phyloP scores from a whole-genome alignment of 1,140 invertebrate species.

The Eueides isabella region DNA sequence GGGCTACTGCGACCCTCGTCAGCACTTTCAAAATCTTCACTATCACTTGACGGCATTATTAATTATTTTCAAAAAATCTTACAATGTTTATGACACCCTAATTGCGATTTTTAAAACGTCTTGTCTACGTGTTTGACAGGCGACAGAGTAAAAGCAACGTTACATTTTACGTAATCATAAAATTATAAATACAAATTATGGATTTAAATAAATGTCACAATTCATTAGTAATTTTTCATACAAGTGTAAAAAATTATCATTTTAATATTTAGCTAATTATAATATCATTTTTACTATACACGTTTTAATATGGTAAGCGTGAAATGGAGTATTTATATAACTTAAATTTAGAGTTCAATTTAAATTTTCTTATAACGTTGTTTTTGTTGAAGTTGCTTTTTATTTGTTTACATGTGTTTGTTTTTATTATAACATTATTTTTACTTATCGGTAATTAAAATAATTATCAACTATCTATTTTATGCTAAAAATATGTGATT shows the following conservation, averaged over 20 bases:
- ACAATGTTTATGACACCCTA: slow-evolving; percentile 1
- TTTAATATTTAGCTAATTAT: too few relatives aligned
- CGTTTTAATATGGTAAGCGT: not conserved
- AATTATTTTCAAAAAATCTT: slow-evolving; percentile 6
- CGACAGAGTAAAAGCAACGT: not conserved
- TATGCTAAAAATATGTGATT: too few relatives aligned
- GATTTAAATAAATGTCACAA: too few relatives aligned
- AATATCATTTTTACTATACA: not conserved
- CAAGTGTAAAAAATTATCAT: too few relatives aligned
- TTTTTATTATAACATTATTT: too few relatives aligned
- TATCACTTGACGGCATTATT: slow-evolving; percentile 87
- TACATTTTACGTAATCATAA: slow-evolving; percentile 1
- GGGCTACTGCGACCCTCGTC: slow-evolving; percentile 81
- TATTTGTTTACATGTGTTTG: too few relatives aligned
- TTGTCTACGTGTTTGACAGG: slow-evolving; percentile 48
- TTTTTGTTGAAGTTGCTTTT: too few relatives aligned
- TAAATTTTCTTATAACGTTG: too few relatives aligned
- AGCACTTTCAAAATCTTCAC: slow-evolving; percentile 88
- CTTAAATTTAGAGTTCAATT: not conserved
- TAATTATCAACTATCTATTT: too few relatives aligned
- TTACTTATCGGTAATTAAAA: too few relatives aligned
- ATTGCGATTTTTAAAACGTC: slow-evolving; percentile 9
- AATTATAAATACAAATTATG: not conserved
- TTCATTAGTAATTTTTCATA: too few relatives aligned
- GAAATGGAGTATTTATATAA: not conserved